Evolutionary conservation across 2,888 invertebrate species (phyloP), one percentile per base, ranked within the genome.

Genomic region (Noctua janthe): DNA sequence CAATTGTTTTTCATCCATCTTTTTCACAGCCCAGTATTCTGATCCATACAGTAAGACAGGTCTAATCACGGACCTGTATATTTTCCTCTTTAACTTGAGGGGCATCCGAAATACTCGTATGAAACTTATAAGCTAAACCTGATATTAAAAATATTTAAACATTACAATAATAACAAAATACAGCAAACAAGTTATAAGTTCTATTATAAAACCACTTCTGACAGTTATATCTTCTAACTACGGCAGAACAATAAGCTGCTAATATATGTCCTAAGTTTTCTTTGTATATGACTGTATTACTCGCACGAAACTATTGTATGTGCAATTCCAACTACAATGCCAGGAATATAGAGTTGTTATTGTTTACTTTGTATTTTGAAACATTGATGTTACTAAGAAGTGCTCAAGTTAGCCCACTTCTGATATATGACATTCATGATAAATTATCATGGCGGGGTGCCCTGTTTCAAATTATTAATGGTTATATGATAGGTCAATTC

Each of bases 201-300:
- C 54, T 64, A 66, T 67, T 76, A 66, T 62, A 82, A 74, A 76
- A 74, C 83, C 54, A 66, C 64, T 78, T 39, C n/a, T 71, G 87
- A 86, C 76, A 76, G 76, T 74, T 76, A 15, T 75, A 76, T 62
- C 74, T 74, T 54, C 59, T 72, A 86, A 75, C 82, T 70, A 82
- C 35, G 13, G 17, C 23, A 39, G 71, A 74, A 86, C 87, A 86
- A 82, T 86, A 86, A 82, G 59, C 83, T 73, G 11, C 54, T 86
- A 82, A 86, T 76, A 76, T 86, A 84, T 76, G 71, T 84, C 39
- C 66, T 62, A 86, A 86, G 87, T 82, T 84, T 86, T 82, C 83
- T 76, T 67, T 74, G 56, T 71, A 23, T 11, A 54, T 72, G 59
- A 80, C 74, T 39, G 29, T 81, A 72, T 59, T 73, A 66, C 59